Percentiles rank a stretch among this genome's conserved stretches.
Conservation (phyloP, 2,888 invertebrate genomes). For the Drosophila kuntzei region DNA sequence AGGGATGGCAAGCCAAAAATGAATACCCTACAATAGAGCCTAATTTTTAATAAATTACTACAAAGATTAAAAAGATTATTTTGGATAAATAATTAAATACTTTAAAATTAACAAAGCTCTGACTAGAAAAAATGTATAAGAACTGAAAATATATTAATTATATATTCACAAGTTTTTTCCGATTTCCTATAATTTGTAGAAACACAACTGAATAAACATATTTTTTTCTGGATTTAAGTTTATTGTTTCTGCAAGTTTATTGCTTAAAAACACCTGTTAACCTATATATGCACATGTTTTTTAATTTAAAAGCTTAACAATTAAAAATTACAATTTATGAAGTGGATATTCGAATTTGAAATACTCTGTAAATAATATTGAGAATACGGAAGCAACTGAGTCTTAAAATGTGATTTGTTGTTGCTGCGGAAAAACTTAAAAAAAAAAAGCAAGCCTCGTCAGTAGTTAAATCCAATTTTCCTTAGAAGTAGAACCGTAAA, state of each 20-base stretch:
- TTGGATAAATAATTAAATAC: neutral
- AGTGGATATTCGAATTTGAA: neutral
- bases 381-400: neutral
- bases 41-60: neutral
- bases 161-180: neutral
- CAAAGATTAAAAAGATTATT: neutral
- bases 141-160: too few relatives aligned
- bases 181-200: neutral
- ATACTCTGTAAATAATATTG: constrained; percentile 5
- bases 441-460: neutral
- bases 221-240: constrained; percentile 4
- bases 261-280: constrained; percentile 15
- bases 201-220: constrained; percentile 9
- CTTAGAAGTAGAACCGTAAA: constrained; percentile 6
- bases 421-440: neutral
- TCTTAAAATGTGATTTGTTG: neutral
- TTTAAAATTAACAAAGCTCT: neutral
- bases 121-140: neutral
- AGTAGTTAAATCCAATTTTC: neutral
- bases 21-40: constrained; percentile 1
- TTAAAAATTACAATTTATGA: neutral
- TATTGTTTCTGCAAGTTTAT: constrained; percentile 1
- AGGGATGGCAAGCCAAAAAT: constrained; percentile 18
- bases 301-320: neutral
- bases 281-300: constrained; percentile 17